phyloP scores from a whole-genome alignment of 2,888 invertebrate species.

The Prosapia bicincta region DNA sequence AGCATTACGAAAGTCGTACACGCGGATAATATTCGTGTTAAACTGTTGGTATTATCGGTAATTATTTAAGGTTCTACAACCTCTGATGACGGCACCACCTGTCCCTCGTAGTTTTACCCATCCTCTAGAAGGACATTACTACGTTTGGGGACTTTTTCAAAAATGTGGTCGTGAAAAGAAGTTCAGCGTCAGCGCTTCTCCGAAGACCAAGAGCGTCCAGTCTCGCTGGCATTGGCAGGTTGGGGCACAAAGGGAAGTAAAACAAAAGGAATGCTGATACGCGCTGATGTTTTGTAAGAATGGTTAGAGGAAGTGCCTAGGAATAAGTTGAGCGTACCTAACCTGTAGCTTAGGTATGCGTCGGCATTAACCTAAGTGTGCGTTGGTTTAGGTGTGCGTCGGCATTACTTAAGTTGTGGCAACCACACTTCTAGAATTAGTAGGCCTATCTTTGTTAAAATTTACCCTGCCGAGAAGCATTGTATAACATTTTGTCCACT shows the following conservation, averaged over 20 bases:
- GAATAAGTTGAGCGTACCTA: background rate
- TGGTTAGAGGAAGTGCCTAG: background rate
- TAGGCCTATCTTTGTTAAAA: too few relatives aligned
- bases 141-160: too few relatives aligned
- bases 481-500: too few relatives aligned
- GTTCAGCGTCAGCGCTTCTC: too few relatives aligned
- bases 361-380: background rate
- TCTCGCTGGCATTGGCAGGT: background rate
- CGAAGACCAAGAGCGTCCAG: background rate
- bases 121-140: too few relatives aligned
- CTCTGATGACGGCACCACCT: constrained; percentile 12
- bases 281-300: background rate
- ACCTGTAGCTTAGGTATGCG: background rate
- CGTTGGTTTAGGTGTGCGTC: background rate
- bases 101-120: too few relatives aligned
- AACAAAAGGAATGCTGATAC: background rate
- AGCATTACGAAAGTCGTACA: background rate
- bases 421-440: too few relatives aligned
- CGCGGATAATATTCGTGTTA: background rate
- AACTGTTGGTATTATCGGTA: background rate
- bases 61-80: constrained; percentile 21
- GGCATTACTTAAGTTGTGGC: background rate
- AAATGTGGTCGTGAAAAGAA: too few relatives aligned
- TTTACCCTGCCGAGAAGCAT: too few relatives aligned
- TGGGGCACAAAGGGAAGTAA: background rate